Percentiles rank a stretch among this genome's conserved stretches.
These are phyloP conservation scores for Centropyge bicolor DNA, from an alignment of 2,797 vertebrate species.

Conservation along the genomic window DNA sequence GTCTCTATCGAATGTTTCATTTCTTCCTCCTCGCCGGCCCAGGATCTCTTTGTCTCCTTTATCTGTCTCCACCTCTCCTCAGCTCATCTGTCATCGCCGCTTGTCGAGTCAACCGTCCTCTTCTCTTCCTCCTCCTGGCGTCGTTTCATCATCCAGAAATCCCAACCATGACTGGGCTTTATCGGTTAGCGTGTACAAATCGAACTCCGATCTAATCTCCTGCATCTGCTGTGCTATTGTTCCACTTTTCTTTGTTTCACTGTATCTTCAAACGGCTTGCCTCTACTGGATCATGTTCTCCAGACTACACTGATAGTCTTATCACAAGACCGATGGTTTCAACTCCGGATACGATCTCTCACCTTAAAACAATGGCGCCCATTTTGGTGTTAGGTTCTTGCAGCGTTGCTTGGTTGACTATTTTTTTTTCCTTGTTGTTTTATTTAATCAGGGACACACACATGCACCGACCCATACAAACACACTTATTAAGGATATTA, in stretches of 20 bases:
- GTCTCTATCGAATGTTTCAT: conserved; percentile 59
- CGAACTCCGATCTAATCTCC: conserved; percentile 71
- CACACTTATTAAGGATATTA: conserved; percentile 72
- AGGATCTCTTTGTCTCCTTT: conserved; percentile 67
- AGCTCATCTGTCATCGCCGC: conserved; percentile 68
- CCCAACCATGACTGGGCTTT: conserved; percentile 65
- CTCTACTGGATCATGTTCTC: conserved; percentile 63
- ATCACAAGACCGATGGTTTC: conserved; percentile 55
- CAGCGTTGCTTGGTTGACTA: conserved; percentile 18
- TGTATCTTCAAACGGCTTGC: conserved; percentile 53
- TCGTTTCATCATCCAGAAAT: conserved; percentile 73
- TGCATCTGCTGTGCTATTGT: conserved; percentile 68
- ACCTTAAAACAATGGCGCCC: conserved; percentile 25
- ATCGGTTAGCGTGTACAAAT: conserved; percentile 60
- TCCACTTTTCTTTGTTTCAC: conserved; percentile 58
- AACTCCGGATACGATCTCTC: conserved; percentile 45
- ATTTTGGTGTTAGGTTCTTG: conserved; percentile 35
- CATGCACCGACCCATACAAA: conserved; percentile 53
- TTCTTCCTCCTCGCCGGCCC: conserved; percentile 55
- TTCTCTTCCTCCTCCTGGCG: conserved; percentile 48
- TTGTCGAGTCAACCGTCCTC: conserved; percentile 64
- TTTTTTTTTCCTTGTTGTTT: conserved; percentile 3
- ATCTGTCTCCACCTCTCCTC: conserved; percentile 69
- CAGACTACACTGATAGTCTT: conserved; percentile 54
- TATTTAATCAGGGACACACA: conserved; percentile 46